Conservation (phyloP, 1,140 invertebrate species). For the Aradophagus sp. region DNA sequence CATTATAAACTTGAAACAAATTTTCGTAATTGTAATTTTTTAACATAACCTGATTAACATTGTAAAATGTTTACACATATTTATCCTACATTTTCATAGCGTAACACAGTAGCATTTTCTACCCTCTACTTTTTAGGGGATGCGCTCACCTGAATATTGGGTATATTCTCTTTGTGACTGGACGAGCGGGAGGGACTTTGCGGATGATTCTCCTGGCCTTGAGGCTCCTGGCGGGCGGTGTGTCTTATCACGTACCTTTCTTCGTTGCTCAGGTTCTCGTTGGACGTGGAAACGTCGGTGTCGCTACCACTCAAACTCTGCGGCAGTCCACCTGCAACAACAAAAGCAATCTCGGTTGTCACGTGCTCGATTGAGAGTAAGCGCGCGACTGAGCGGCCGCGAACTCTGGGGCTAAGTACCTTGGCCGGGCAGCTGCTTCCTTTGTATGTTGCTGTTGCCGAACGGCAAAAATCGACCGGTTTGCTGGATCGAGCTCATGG, state of each 20-base stretch:
- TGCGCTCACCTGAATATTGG: slow-evolving; percentile 72
- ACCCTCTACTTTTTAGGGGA: too few relatives aligned
- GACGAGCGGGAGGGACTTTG: slow-evolving; percentile 74
- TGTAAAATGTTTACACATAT: too few relatives aligned
- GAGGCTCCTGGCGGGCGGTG: slow-evolving; percentile 90
- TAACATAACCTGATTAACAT: too few relatives aligned
- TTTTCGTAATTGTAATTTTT: too few relatives aligned
- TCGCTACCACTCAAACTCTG: slow-evolving; percentile 89
- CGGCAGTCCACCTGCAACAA: slow-evolving; percentile 76
- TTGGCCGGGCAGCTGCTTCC: slow-evolving; percentile 73
- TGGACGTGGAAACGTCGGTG: slow-evolving; percentile 92
- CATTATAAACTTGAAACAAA: background rate
- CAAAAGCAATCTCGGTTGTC: slow-evolving; percentile 42
- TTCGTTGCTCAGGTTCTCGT: slow-evolving; percentile 90
- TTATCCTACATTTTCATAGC: too few relatives aligned
- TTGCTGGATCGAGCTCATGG: slow-evolving; percentile 75
- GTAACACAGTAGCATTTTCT: too few relatives aligned
- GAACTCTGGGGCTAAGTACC: slow-evolving; percentile 58
- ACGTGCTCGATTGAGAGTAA: slow-evolving; percentile 34
- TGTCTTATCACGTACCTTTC: slow-evolving; percentile 88
- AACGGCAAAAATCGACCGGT: slow-evolving; percentile 73
- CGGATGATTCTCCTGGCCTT: slow-evolving; percentile 89
- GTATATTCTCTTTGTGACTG: slow-evolving; percentile 75
- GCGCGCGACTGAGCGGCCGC: slow-evolving; percentile 12
- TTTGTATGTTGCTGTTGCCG: slow-evolving; percentile 73